phyloP scores from a whole-genome alignment of 2,113 vertebrate genomes.

The Balaeniceps rex region DNA sequence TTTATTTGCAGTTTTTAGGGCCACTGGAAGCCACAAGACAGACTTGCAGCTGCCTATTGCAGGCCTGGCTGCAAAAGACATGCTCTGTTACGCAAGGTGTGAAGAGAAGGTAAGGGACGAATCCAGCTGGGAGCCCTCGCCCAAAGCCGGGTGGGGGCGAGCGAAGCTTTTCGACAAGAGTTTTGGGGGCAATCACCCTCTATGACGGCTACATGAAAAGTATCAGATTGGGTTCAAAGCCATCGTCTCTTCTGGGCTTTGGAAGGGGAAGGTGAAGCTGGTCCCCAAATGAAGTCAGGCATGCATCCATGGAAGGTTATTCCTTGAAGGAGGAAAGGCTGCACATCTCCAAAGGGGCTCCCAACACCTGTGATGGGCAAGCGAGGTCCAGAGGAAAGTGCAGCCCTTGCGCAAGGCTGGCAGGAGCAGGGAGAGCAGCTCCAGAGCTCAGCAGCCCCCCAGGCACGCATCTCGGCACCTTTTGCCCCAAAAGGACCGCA shows the following conservation, averaged over 20 bases:
- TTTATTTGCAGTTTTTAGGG: not conserved
- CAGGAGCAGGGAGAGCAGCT: not conserved
- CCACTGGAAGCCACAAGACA: slow-evolving; percentile 10
- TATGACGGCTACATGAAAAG: rapidly evolving
- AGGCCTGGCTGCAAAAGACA: not conserved
- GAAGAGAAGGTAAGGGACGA: not conserved
- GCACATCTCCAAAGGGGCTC: not conserved
- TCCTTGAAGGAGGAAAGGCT: not conserved
- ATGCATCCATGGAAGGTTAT: not conserved
- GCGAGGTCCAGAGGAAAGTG: not conserved
- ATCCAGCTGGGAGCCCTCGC: not conserved
- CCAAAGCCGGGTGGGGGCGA: not conserved
- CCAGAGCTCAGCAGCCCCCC: not conserved
- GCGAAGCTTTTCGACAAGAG: not conserved
- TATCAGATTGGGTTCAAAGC: not conserved
- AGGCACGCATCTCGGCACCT: not conserved
- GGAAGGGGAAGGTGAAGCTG: not conserved
- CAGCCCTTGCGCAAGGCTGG: not conserved
- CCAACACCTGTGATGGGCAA: not conserved
- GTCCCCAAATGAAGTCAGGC: not conserved
- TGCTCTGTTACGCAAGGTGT: not conserved
- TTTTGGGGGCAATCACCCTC: not conserved
- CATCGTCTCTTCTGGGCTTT: not conserved
- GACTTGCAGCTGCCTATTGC: not conserved
- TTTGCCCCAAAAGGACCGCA: rapidly evolving